Base-by-base conservation (phyloP, 2,888 invertebrate species). In the Amphiduros pacificus region DNA sequence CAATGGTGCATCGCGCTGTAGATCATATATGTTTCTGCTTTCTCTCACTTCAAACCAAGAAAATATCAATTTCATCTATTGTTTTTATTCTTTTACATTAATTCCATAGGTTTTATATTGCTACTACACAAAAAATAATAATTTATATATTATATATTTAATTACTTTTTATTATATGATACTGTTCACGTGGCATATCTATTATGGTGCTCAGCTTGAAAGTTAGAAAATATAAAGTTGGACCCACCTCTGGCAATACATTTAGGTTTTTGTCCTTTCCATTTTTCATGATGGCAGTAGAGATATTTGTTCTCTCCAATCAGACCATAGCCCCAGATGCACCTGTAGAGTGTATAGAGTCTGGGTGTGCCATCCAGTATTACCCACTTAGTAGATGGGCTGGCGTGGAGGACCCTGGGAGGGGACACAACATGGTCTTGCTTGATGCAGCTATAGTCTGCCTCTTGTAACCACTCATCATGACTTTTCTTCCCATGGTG, bases 321-420 rank as follows among this genome's bases (percentile, higher is more conserved):
- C 1, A 53, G 53, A 26, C 28, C 44, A 24, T 52, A 60, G 27
- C 60, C 60, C 60, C 60, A 60, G 22, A 44, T 52, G 28, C 60
- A 60, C 36, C 60, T 32, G 55, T 58, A 58, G 50, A 58, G 50
- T 9, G 58, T 58, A 36, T 58, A 58, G 36, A 58, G 58, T 9
- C 58, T 36, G 5, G 58, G 31, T 24, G n/a, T n/a, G 1, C 36
- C 51, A 26, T 50, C 51, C 51, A 32, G 50, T 24, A 50, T 22
- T 28, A 58, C 50, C 58, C 58, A 58, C 51, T 58, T 58, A 24
- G 58, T 58, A 24, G 50, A 58, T 28, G 58, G 58, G 27, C 50
- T 58, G 1, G 58, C 51, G 50, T 50, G 32, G 2, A 32, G 26
- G 11, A 58, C 50, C 24, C 50, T 31, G 36, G 58, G 58, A 27